Evolutionary conservation across 2,113 vertebrate genomes (phyloP), one percentile per base, ranked within the genome.

Genomic region (Acrocephalus kingi): DNA sequence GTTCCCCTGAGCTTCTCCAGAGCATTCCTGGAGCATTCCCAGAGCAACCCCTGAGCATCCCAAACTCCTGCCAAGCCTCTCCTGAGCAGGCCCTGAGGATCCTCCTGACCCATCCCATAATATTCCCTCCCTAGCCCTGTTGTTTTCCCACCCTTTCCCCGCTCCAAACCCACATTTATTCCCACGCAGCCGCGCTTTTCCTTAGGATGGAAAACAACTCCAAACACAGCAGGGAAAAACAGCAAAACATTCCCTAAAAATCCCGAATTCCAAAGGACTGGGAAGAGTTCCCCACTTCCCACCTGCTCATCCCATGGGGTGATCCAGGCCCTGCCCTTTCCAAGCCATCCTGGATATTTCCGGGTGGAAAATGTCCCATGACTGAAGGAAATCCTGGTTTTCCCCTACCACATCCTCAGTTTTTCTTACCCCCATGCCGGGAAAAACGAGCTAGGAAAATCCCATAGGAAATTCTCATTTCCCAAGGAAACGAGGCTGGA

Each of bases 181-280:
- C 63, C 78, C 63, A 20, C 10, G 7, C 54, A 51, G 2, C 23
- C 5, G 2, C 11, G 3, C 16, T 31, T 46, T 12, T 35, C 10
- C 39, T 80, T 13, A 11, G 9, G n/a, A 46, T 7, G 52, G 69
- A 74, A 61, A 15, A 9, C 0, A 31, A 3, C 25, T 72, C 54
- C 6, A 4, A 64, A 15, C 1, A 0, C 1, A 41, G 28, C 19
- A 24, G 30, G 15, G 51, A 58, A 81, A n/a, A 22, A 0, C 14
- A 24, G 5, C 5, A 22, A 45, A 48, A n/a, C 41, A 1, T 0
- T 18, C 9, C 28, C 0, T 0, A n/a, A 66, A 48, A 30, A 0
- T 2, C 9, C 30, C 5, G 2, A 24, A 68, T 79, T 17, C 56
- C 24, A 11, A 74, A 69, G 14, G 24, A 11, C 19, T 5, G 13